Conservation (phyloP, 2,888 invertebrate genomes). For the Microctonus hyperodae region DNA sequence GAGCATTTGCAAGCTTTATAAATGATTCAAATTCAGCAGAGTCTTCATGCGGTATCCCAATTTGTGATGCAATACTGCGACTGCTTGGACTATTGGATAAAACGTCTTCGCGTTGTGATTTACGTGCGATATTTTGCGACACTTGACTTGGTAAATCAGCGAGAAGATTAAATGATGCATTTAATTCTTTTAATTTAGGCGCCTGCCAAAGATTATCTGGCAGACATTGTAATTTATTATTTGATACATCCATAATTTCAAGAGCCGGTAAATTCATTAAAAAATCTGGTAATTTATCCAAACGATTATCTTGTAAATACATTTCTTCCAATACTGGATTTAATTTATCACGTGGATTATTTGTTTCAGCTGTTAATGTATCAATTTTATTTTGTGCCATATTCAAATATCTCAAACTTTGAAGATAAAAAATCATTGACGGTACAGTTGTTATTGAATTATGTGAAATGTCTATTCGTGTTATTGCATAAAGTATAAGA, state of each 20-base stretch:
- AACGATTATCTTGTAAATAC: slow-evolving; percentile 87
- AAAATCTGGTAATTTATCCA: slow-evolving; percentile 82
- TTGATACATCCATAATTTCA: slow-evolving; percentile 87
- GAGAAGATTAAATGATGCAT: slow-evolving; percentile 87
- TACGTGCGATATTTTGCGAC: slow-evolving; percentile 53
- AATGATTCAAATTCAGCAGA: slow-evolving; percentile 60
- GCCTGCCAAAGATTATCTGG: slow-evolving; percentile 88
- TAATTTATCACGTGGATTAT: slow-evolving; percentile 65
- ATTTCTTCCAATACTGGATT: slow-evolving; percentile 89
- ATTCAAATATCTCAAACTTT: slow-evolving; percentile 84
- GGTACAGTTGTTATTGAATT: slow-evolving; percentile 86
- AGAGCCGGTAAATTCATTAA: slow-evolving; percentile 83
- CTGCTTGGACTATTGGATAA: slow-evolving; percentile 54
- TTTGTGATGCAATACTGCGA: slow-evolving; percentile 50
- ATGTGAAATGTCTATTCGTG: slow-evolving; percentile 90
- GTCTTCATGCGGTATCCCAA: slow-evolving; percentile 55
- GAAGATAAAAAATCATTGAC: slow-evolving; percentile 80
- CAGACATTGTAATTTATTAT: slow-evolving; percentile 86
- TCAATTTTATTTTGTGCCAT: slow-evolving; percentile 86
- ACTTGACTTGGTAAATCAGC: slow-evolving; percentile 72
- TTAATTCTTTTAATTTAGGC: slow-evolving; percentile 85
- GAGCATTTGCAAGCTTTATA: slow-evolving; percentile 59
- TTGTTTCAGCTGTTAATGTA: slow-evolving; percentile 68
- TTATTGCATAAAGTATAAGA: slow-evolving; percentile 87
- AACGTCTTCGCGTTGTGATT: slow-evolving; percentile 44